Evolutionary conservation across 2,113 vertebrate species (phyloP).

Genomic region (Copsychus sechellarum): DNA sequence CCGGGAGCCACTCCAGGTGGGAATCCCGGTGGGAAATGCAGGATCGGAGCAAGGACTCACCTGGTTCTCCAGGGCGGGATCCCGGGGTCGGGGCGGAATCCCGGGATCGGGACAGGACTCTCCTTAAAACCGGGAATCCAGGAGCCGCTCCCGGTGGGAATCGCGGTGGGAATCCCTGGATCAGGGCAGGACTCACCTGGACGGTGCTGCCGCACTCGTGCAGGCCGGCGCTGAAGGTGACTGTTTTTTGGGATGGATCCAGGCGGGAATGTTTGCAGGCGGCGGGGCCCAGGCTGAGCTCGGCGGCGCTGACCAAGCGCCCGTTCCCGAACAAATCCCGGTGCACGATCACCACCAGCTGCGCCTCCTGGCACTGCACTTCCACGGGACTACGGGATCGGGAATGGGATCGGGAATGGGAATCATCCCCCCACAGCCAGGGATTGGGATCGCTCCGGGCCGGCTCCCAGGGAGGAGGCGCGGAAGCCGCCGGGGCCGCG

Average conservation of each 20-base stretch:
- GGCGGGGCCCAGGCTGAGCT: not conserved
- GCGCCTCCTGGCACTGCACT: conserved; percentile 25
- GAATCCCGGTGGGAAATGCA: not conserved
- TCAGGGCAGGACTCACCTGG: not conserved
- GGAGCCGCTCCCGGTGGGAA: not conserved
- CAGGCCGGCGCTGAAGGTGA: conserved; percentile 4
- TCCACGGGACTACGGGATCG: fast-evolving
- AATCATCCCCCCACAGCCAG: fast-evolving
- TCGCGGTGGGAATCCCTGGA: not conserved
- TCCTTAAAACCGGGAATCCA: not conserved
- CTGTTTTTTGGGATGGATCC: not conserved
- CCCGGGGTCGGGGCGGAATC: not conserved
- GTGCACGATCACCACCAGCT: conserved; percentile 10
- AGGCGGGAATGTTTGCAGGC: not conserved
- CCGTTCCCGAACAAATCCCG: conserved; percentile 31
- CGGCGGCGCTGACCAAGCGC: not conserved
- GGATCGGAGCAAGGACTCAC: too few species aligned
- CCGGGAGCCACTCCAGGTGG: not conserved
- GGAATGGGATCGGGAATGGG: fast-evolving
- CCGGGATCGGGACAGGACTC: not conserved
- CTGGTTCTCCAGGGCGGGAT: not conserved
- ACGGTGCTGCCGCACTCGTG: not conserved
- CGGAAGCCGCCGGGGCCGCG: not conserved
- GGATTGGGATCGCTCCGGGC: fast-evolving
- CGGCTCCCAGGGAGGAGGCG: not conserved